A percentile compares a stretch with the other conserved stretches of the same genome.
Evolutionary conservation across 2,888 invertebrate species (phyloP).

Genomic region (Isotomurus palustris): DNA sequence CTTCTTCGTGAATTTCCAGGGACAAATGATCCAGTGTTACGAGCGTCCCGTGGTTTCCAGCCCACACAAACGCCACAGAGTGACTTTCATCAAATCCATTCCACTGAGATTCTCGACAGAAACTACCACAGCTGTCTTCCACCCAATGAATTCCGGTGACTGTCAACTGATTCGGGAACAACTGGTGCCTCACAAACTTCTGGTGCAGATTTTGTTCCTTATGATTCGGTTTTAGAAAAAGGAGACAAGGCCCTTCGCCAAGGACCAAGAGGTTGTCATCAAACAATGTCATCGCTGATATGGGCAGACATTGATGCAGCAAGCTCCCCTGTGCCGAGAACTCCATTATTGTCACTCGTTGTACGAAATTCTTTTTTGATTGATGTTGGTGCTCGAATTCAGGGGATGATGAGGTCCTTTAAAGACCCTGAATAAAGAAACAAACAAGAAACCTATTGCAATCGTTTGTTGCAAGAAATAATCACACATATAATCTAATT

Average conservation of each 20-base stretch:
- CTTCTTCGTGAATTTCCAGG: neutral
- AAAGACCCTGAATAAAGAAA: too few species aligned
- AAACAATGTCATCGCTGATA: slow-evolving; percentile 20
- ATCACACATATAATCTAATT: too few species aligned
- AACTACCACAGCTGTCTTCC: slow-evolving; percentile 3
- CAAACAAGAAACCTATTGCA: too few species aligned
- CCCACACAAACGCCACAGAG: slow-evolving; percentile 24
- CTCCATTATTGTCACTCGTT: too few species aligned
- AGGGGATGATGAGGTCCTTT: too few species aligned
- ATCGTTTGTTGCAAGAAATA: too few species aligned
- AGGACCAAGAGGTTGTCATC: slow-evolving; percentile 18
- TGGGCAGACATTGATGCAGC: slow-evolving; percentile 21
- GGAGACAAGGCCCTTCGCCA: slow-evolving; percentile 23
- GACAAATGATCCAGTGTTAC: slow-evolving; percentile 5
- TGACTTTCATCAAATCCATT: slow-evolving; percentile 1
- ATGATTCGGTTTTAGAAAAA: neutral
- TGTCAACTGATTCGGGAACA: slow-evolving; percentile 26
- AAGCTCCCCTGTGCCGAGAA: too few species aligned
- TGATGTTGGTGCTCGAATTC: too few species aligned
- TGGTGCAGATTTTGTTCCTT: slow-evolving; percentile 15
- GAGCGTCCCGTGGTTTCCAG: slow-evolving; percentile 19
- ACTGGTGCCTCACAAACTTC: slow-evolving; percentile 17
- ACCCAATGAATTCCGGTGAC: slow-evolving; percentile 27
- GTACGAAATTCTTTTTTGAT: neutral
- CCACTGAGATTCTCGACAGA: slow-evolving; percentile 6